phyloP scores from a whole-genome alignment of 2,113 vertebrate genomes.

The Onychorhynchus coronatus region DNA sequence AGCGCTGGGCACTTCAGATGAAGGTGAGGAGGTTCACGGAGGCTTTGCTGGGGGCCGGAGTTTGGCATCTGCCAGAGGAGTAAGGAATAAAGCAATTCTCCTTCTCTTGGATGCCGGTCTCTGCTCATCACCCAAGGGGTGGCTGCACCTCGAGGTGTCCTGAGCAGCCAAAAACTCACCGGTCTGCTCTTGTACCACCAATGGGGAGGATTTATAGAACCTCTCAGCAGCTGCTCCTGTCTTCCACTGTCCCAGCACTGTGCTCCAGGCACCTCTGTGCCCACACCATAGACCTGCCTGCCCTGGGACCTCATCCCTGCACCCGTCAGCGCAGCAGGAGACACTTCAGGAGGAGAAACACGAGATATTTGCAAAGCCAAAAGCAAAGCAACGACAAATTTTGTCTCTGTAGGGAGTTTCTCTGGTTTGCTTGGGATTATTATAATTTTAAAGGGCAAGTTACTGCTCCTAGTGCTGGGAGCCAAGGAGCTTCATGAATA shows the following conservation, averaged over 20 bases:
- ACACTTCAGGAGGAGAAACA: background rate
- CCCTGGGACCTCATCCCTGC: background rate
- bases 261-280: background rate
- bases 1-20: background rate
- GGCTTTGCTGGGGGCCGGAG: background rate
- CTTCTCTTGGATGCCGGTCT: background rate
- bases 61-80: background rate
- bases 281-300: background rate
- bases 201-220: background rate
- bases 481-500: background rate
- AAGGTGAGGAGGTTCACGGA: background rate
- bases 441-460: background rate
- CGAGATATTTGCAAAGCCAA: background rate
- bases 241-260: rapidly evolving
- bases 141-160: background rate
- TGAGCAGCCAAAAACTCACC: background rate
- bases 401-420: background rate
- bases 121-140: background rate
- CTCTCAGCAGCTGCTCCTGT: background rate
- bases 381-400: background rate
- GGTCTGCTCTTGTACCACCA: rapidly evolving
- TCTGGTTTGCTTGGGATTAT: background rate
- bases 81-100: background rate
- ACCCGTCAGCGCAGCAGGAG: rapidly evolving
- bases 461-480: background rate